These are phyloP conservation scores for Eristalis arbustorum DNA, from an alignment of 2,888 invertebrate species.

Conservation along the genomic window DNA sequence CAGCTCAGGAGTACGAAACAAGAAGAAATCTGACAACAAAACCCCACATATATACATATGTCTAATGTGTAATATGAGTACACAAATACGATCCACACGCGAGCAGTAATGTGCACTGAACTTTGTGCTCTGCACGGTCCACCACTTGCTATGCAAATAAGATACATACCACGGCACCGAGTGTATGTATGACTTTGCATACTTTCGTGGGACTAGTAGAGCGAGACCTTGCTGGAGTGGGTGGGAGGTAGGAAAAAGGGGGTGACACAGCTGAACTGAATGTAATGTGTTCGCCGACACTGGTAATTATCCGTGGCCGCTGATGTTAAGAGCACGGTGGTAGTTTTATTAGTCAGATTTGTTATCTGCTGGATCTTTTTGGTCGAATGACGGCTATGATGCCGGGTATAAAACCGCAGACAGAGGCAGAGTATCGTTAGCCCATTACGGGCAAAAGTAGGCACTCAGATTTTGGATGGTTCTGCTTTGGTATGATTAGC, in stretches of 20 bases:
- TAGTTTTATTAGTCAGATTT: constrained; percentile 51
- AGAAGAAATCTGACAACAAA: background rate
- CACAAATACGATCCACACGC: background rate
- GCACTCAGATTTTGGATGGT: constrained; percentile 9
- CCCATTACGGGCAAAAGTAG: constrained; percentile 26
- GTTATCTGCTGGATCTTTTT: constrained; percentile 51
- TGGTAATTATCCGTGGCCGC: constrained; percentile 60
- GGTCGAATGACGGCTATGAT: constrained; percentile 16
- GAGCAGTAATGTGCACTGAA: constrained; percentile 44
- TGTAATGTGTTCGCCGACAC: constrained; percentile 47
- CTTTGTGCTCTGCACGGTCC: constrained; percentile 26
- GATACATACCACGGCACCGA: constrained; percentile 21
- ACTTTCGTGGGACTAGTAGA: background rate
- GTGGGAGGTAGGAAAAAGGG: background rate
- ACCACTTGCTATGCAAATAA: constrained; percentile 50
- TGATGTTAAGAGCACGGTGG: constrained; percentile 41
- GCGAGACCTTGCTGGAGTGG: background rate
- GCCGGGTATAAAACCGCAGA: constrained; percentile 27
- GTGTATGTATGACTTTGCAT: constrained; percentile 7
- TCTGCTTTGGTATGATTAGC: constrained; percentile 32
- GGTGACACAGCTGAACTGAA: constrained; percentile 13
- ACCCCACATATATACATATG: background rate
- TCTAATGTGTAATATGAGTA: background rate
- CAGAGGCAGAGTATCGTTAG: constrained; percentile 35
- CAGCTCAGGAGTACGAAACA: constrained; percentile 4